Conservation (phyloP, 2,888 invertebrate genomes). For the Epicampocera succincta region DNA sequence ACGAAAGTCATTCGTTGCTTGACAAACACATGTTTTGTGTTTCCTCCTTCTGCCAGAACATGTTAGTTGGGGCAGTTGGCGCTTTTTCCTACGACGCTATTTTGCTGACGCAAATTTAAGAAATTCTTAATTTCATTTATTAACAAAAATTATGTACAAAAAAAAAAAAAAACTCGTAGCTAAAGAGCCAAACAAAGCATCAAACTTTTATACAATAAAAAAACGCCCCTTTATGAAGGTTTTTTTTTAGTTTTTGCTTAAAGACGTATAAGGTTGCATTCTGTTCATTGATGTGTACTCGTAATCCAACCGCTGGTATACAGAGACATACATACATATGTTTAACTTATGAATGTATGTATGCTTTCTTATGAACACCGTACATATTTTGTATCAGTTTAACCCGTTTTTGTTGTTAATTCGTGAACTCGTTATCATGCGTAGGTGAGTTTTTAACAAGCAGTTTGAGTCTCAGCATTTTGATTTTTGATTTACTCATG, state of each 20-base stretch:
- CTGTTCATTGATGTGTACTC: constrained; percentile 20
- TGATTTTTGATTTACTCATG: constrained; percentile 34
- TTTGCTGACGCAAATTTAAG: constrained; percentile 45
- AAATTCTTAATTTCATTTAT: constrained; percentile 11
- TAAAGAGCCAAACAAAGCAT: constrained; percentile 30
- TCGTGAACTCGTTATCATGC: constrained; percentile 60
- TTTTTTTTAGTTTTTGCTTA: constrained; percentile 23
- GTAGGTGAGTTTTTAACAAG: constrained; percentile 59
- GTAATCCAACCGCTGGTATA: background rate
- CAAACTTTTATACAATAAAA: constrained; percentile 1
- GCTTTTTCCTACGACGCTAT: too few species aligned
- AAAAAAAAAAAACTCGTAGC: constrained; percentile 11
- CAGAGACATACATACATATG: background rate
- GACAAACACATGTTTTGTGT: too few species aligned
- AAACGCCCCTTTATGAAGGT: constrained; percentile 48
- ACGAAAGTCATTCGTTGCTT: too few species aligned
- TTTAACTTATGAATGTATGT: too few species aligned
- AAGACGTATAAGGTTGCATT: constrained; percentile 55
- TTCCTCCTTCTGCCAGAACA: too few species aligned
- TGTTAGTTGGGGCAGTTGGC: too few species aligned
- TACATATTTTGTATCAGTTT: background rate
- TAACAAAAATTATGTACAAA: background rate
- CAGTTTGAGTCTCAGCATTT: constrained; percentile 39
- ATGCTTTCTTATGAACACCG: too few species aligned
- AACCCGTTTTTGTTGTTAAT: constrained; percentile 20